Base-by-base conservation (phyloP, 1,140 invertebrate species). In the Drosophila yakuba region DNA sequence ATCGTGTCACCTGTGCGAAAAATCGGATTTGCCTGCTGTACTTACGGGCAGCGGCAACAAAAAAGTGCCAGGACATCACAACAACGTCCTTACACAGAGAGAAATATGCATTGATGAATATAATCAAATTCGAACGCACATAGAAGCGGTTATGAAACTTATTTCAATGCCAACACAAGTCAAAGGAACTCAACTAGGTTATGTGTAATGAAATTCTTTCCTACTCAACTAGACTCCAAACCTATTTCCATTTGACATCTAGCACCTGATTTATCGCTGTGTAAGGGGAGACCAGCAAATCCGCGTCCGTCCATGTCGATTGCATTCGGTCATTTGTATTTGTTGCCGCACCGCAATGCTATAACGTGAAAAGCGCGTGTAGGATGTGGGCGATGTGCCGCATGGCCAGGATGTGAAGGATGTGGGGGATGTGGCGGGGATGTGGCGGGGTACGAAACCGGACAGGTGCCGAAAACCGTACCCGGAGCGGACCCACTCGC, bases 261-360 rank as follows among this genome's bases (percentile, higher is more conserved):
- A 23, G 10, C 23, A 2, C 3, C 12, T 1, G 3, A 8, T 54
- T 60, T 28, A 17, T 36, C 11, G 1, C 32, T 38, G 58, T 69
- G 67, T 14, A 44, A 2, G 43, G 32, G 11, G 28, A 38, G 57
- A 55, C 25, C 38, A 59, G 44, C 48, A 75, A 73, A 77, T 77
- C 55, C 62, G 43, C 44, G 15, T 32, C 45, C 57, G 38, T 68
- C 51, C 51, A 41, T 43, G 63, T 59, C 55, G 57, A 61, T 61
- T 56, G 54, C 59, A 59, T 57, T 60, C 58, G 55, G 48, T 50
- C 61, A 60, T 81, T 59, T 76, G 78, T 76, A 79, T 86, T 78
- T 86, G 79, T 79, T 63, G 59, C 52, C 58, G 63, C 48, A 86
- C 83, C 84, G 79, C 83, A 88, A 88, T 83, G 84, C 84, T 83